These are phyloP conservation scores for Pollenia angustigena DNA, from an alignment of 2,888 invertebrate species.

Conservation along the genomic window DNA sequence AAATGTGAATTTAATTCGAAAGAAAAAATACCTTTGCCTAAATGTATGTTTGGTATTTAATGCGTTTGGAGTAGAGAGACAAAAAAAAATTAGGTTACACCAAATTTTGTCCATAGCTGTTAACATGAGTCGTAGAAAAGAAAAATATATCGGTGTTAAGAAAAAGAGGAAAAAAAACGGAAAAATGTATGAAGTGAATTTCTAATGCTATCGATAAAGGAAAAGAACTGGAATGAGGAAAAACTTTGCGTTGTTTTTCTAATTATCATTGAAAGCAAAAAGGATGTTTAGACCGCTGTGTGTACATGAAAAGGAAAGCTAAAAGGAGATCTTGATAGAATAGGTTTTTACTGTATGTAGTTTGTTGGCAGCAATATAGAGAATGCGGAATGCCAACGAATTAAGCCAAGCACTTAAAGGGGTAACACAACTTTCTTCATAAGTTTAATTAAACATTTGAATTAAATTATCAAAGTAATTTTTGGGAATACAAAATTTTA, in stretches of 20 bases:
- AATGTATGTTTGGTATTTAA: background rate
- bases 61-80: background rate
- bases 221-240: background rate
- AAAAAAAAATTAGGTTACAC: slow-evolving; percentile 15
- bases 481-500: too few species aligned
- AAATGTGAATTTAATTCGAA: background rate
- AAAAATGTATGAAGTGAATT: background rate
- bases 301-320: background rate
- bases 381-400: too few species aligned
- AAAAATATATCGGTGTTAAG: background rate
- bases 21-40: background rate
- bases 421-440: too few species aligned
- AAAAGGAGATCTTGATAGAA: background rate
- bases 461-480: too few species aligned
- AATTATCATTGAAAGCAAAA: background rate
- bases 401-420: too few species aligned
- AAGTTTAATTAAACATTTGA: too few species aligned
- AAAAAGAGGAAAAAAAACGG: background rate
- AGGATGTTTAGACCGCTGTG: background rate
- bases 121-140: background rate
- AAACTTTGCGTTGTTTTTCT: background rate
- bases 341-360: too few species aligned
- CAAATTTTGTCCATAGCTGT: background rate
- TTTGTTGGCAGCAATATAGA: too few species aligned
- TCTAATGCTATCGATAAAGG: background rate